Evolutionary conservation across 2,797 vertebrate genomes (phyloP).

Genomic region (Corythornis leucogaster): DNA sequence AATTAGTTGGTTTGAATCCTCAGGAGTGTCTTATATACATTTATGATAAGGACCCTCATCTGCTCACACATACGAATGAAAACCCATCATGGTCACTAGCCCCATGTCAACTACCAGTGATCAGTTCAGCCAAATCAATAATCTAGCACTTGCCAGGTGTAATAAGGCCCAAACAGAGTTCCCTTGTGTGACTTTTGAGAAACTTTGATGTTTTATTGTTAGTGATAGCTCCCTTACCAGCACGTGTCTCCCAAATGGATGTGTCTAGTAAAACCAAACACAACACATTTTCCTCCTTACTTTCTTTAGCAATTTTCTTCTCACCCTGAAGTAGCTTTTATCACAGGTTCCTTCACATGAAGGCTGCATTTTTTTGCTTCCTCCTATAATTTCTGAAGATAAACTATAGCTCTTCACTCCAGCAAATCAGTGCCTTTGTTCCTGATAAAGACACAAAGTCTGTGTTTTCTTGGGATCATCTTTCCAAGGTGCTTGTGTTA

Average conservation of each 20-base stretch:
- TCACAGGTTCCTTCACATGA: neutral
- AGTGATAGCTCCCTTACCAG: neutral
- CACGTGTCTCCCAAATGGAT: rapidly evolving
- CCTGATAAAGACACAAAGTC: neutral
- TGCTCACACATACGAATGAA: neutral
- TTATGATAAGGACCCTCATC: neutral
- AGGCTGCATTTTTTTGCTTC: neutral
- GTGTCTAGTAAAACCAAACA: neutral
- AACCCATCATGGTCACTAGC: neutral
- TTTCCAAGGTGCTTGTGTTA: neutral
- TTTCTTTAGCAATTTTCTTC: neutral
- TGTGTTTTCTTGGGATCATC: neutral
- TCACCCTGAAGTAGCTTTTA: neutral
- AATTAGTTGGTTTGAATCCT: neutral
- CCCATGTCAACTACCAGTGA: neutral
- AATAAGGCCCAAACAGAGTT: neutral
- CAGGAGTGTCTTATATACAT: neutral
- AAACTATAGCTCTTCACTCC: neutral
- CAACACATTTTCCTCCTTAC: neutral
- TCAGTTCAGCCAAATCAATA: neutral
- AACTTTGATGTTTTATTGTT: neutral
- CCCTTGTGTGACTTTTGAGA: neutral
- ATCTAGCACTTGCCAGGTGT: neutral
- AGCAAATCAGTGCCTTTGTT: neutral
- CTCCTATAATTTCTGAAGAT: neutral